phyloP scores from a whole-genome alignment of 2,797 vertebrate genomes.

The Semaprochilodus insignis region DNA sequence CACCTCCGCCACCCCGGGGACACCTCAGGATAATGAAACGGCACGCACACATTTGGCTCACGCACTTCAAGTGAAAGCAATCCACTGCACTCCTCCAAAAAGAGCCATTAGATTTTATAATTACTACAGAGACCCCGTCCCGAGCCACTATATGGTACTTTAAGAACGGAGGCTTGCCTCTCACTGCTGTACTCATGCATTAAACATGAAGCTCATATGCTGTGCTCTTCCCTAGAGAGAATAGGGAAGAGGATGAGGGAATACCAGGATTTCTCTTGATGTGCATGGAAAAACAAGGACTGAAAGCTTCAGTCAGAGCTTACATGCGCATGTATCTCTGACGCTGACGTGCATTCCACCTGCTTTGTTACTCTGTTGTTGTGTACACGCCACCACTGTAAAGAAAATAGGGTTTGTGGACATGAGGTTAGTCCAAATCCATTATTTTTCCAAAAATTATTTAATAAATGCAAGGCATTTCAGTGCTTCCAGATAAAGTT shows the following conservation, averaged over 20 bases:
- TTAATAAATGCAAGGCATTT: too few species aligned
- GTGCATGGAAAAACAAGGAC: constrained; percentile 61
- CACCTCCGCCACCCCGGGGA: constrained; percentile 37
- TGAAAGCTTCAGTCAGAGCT: constrained; percentile 40
- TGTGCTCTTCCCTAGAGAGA: constrained; percentile 77
- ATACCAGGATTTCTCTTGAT: constrained; percentile 64
- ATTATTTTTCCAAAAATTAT: too few species aligned
- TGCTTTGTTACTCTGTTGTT: neutral
- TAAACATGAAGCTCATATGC: constrained; percentile 95
- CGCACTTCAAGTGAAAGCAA: constrained; percentile 82
- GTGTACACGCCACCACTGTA: too few species aligned
- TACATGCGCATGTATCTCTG: neutral
- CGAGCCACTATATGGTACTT: constrained; percentile 65
- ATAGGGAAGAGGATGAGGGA: constrained; percentile 64
- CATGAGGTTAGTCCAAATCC: too few species aligned
- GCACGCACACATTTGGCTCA: constrained; percentile 77
- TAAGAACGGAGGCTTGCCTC: constrained; percentile 71
- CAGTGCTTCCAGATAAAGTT: too few species aligned
- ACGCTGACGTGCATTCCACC: constrained; percentile 25
- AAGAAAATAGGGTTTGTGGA: neutral
- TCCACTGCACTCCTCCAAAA: constrained; percentile 76
- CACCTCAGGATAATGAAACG: constrained; percentile 71
- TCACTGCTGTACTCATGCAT: constrained; percentile 82
- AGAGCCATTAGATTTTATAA: constrained; percentile 90
- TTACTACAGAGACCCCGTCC: constrained; percentile 80